Conservation (phyloP, 2,797 vertebrate genomes). For the Arnoldichthys spilopterus region DNA sequence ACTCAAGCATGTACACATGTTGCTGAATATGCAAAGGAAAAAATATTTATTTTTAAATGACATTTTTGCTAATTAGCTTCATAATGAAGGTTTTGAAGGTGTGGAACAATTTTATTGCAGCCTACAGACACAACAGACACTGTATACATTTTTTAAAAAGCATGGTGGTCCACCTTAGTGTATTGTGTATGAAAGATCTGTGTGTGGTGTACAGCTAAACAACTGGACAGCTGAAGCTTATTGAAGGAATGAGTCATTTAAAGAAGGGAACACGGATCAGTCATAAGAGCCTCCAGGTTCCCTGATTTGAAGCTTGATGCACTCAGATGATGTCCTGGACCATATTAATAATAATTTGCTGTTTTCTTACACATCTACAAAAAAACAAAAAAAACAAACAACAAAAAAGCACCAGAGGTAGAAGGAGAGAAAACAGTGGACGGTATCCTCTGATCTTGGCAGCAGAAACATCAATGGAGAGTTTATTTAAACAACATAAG, state of each 20-base stretch:
- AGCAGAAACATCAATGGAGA: slow-evolving; percentile 12
- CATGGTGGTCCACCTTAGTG: neutral
- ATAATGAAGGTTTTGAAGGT: neutral
- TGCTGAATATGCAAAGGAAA: slow-evolving; percentile 4
- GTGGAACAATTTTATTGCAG: slow-evolving; percentile 6
- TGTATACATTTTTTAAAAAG: slow-evolving; percentile 5
- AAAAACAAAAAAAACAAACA: slow-evolving; percentile 19
- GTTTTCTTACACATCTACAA: neutral
- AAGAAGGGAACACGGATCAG: slow-evolving; percentile 28
- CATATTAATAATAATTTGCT: slow-evolving; percentile 4
- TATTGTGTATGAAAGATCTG: slow-evolving; percentile 1
- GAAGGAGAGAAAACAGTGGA: slow-evolving; percentile 10
- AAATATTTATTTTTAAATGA: neutral
- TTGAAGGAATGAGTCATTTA: slow-evolving; percentile 40
- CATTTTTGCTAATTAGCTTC: slow-evolving; percentile 15
- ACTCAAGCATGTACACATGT: no score
- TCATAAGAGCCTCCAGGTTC: slow-evolving; percentile 41
- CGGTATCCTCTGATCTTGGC: slow-evolving; percentile 26
- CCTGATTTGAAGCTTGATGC: slow-evolving; percentile 32
- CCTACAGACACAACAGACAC: slow-evolving; percentile 15
- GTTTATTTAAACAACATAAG: slow-evolving; percentile 23
- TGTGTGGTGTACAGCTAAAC: neutral
- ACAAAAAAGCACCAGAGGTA: neutral
- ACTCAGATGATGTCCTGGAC: slow-evolving; percentile 19
- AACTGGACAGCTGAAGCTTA: slow-evolving; percentile 41